These are phyloP conservation scores for Lethocerus indicus DNA, from an alignment of 1,140 invertebrate species.

Conservation along the genomic window DNA sequence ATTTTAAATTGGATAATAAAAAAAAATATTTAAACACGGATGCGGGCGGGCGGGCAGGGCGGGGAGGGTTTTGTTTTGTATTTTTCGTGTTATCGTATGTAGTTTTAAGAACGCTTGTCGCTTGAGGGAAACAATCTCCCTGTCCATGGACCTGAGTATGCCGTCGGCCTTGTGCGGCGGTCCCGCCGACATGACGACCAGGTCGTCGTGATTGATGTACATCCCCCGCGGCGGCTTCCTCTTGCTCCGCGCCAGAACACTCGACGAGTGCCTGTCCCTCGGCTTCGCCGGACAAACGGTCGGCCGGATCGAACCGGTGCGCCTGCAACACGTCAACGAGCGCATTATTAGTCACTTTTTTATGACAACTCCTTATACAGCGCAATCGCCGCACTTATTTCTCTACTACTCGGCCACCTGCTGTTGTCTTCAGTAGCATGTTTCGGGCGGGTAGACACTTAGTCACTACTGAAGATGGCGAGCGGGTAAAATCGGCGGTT, in stretches of 20 bases:
- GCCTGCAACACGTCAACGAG: constrained; percentile 27
- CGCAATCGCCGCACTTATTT: too few species aligned
- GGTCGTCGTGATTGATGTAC: constrained; percentile 92
- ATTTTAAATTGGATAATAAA: too few species aligned
- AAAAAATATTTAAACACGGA: too few species aligned
- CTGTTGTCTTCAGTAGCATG: too few species aligned
- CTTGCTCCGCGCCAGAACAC: constrained; percentile 58
- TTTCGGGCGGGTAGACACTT: too few species aligned
- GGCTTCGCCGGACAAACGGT: constrained; percentile 32
- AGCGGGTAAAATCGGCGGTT: too few species aligned
- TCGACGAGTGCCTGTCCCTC: constrained; percentile 18
- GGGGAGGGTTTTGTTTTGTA: too few species aligned
- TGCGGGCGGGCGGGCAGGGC: too few species aligned
- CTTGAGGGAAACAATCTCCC: constrained; percentile 83
- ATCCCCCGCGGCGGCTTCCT: constrained; percentile 87
- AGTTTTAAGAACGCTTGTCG: constrained; percentile 1
- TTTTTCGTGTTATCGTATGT: not conserved
- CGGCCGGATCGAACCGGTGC: constrained; percentile 34
- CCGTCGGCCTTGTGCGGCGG: constrained; percentile 53
- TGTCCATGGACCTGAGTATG: constrained; percentile 77
- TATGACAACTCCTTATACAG: too few species aligned
- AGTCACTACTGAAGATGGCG: too few species aligned
- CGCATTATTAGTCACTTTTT: too few species aligned
- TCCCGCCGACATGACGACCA: constrained; percentile 61
- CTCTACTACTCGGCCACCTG: too few species aligned